Evolutionary conservation across 2,113 vertebrate genomes (phyloP), one percentile per base, ranked within the genome.

Genomic region (Apistogramma diplotaenia): DNA sequence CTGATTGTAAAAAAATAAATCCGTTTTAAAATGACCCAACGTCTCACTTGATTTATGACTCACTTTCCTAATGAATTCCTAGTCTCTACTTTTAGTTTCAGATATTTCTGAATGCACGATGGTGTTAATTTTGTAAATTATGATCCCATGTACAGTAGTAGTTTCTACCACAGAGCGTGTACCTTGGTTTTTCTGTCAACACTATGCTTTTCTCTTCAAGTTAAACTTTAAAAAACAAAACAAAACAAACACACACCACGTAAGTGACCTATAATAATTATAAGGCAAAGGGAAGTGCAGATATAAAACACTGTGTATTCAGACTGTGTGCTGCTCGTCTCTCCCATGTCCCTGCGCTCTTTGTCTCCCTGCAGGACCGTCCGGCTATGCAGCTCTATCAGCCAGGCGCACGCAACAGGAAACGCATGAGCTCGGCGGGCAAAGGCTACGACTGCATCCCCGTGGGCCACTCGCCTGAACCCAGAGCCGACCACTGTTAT

Each of bases 331-430:
- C 33, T 65, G 25, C 70, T 29, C 54, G 74, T 89, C 65, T 83
- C 77, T 93, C 56, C 80, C 92, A 79, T 93, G 83, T 88, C 82
- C 62, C 75, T 78, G 55, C 88, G 74, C 78, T 89, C 76, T 85
- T 84, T 43, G 33, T 90, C 70, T 86, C 49, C 62, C 74, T 67
- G 80, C 93, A 99, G 98, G 97, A 98, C 89, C 96, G 96, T 19
- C 97, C 96, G 3, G 96, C 97, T 88, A 97, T 98, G 97, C 97
- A 98, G 95, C 89, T 97, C 5, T 97, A 98, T 86, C 97, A 98
- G 91, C 97, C 98, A 8, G 96, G 97, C 59, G 93, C 95, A 58
- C 95, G 95, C 85, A 96, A 95, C 87, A 95, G 96, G 89, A 97
- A 96, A 27, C 95, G 93, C 70, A 84, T 87, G 93, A 96, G 94